Evolutionary conservation across 2,888 invertebrate species (phyloP).

Genomic region (Carterocephalus palaemon): DNA sequence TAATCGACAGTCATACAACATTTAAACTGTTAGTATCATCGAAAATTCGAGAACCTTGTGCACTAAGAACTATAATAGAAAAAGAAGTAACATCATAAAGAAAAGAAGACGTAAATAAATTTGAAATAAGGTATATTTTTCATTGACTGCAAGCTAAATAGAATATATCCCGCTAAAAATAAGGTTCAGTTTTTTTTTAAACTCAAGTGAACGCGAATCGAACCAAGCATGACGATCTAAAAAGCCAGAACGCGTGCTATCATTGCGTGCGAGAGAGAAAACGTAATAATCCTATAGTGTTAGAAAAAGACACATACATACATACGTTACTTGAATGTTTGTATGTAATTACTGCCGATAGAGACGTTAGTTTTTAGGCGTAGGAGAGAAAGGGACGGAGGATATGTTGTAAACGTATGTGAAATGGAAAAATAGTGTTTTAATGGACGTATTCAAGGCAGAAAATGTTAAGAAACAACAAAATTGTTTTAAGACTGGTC

Average conservation of each 20-base stretch:
- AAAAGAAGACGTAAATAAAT: no score
- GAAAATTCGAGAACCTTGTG: background rate
- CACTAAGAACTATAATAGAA: background rate
- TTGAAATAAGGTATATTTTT: conserved; percentile 8
- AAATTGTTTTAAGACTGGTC: no score
- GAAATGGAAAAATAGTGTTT: background rate
- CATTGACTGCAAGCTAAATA: background rate
- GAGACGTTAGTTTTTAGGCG: background rate
- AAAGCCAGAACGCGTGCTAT: conserved; percentile 43
- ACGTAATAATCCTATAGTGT: conserved; percentile 5
- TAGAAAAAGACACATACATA: conserved; percentile 4
- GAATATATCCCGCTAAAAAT: background rate
- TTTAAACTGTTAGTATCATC: no score
- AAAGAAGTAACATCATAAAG: no score
- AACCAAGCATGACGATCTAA: conserved; percentile 41
- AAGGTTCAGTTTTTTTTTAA: conserved; percentile 5
- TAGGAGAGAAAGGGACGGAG: background rate
- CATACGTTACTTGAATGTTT: background rate
- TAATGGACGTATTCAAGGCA: background rate
- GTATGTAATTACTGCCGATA: background rate
- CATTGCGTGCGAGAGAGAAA: conserved; percentile 25
- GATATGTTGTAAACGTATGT: conserved; percentile 5
- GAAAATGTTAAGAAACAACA: conserved; percentile 1
- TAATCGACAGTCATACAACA: no score
- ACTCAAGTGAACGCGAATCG: conserved; percentile 27